Evolutionary conservation across 2,888 invertebrate genomes (phyloP).

Genomic region (Drosophila quasianomalipes): DNA sequence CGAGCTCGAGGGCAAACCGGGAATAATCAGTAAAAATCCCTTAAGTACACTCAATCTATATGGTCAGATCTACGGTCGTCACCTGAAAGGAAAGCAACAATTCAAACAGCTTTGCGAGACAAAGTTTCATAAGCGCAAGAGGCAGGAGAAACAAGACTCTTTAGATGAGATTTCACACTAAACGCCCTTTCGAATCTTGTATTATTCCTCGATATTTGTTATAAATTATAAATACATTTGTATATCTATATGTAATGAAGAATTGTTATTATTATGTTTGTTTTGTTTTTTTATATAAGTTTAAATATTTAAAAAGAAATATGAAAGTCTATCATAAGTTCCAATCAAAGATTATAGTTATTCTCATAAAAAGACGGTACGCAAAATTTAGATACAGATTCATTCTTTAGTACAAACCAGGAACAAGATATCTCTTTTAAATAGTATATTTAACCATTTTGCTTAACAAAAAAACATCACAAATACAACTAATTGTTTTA

Average conservation of each 20-base stretch:
- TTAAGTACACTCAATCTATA: neutral
- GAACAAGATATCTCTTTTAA: neutral
- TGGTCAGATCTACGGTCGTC: slow-evolving; percentile 15
- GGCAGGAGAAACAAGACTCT: neutral
- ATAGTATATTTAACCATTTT: slow-evolving; percentile 29
- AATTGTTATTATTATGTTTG: neutral
- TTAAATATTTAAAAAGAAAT: neutral
- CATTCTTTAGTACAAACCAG: no score
- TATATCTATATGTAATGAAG: neutral
- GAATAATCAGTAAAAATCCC: neutral
- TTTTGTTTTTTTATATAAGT: neutral
- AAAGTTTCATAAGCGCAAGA: neutral
- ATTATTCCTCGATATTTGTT: neutral
- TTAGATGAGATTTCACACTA: neutral
- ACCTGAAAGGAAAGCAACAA: slow-evolving; percentile 2
- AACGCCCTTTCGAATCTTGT: neutral
- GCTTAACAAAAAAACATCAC: slow-evolving; percentile 37
- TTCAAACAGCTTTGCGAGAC: slow-evolving; percentile 11
- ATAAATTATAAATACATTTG: neutral
- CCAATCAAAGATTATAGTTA: no score
- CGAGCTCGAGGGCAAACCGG: neutral
- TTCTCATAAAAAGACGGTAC: no score
- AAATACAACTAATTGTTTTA: slow-evolving; percentile 19
- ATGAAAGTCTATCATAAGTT: neutral
- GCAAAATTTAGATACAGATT: no score